phyloP scores from a whole-genome alignment of 2,113 vertebrate genomes.

The Pollachius pollachius region DNA sequence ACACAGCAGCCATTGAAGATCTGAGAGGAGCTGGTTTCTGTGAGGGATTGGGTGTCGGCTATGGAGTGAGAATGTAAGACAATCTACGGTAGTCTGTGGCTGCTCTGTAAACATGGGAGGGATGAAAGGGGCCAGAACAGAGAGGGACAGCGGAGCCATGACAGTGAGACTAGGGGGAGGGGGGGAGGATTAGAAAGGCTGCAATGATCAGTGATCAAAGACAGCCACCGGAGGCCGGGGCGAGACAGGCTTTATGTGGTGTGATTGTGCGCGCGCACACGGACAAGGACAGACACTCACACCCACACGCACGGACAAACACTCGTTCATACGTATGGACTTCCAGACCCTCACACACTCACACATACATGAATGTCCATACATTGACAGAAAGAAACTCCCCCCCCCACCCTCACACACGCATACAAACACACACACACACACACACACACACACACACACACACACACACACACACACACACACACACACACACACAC shows the following conservation, averaged over 20 bases:
- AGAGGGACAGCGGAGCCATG: constrained; percentile 71
- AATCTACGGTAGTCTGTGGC: constrained; percentile 73
- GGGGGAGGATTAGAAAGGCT: constrained; percentile 74
- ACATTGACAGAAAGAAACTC: too few species aligned
- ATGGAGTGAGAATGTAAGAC: constrained; percentile 78
- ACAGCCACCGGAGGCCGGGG: constrained; percentile 70
- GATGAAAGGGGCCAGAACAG: constrained; percentile 76
- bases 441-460: neutral
- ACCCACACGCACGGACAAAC: too few species aligned
- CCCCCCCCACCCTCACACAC: neutral
- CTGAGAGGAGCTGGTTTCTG: constrained; percentile 65
- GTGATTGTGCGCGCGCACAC: constrained; percentile 25
- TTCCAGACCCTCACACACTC: neutral
- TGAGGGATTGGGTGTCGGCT: constrained; percentile 72
- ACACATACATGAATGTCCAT: too few species aligned
- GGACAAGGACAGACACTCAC: constrained; percentile 5
- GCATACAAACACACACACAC: constrained; percentile 2
- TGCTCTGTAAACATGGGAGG: constrained; percentile 75
- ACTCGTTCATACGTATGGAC: neutral
- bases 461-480: neutral
- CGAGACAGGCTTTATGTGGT: constrained; percentile 60
- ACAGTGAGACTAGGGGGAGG: constrained; percentile 71
- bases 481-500: constrained; percentile 5
- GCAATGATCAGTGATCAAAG: constrained; percentile 79
- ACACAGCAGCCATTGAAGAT: constrained; percentile 72